Base-by-base conservation (phyloP, 2,888 invertebrate species). In the Villa cingulata region DNA sequence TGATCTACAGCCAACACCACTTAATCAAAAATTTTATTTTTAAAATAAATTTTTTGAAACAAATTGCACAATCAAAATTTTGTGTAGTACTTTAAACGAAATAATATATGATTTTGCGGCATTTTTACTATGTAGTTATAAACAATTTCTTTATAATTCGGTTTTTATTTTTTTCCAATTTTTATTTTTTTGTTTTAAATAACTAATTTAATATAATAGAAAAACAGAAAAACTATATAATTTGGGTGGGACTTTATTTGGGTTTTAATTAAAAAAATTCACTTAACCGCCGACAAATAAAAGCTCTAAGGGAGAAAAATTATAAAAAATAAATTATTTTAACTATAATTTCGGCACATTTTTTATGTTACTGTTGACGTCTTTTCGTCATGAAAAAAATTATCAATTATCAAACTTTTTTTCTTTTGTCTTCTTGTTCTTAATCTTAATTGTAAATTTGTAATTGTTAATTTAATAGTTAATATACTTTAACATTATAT, bases 281-380 rank as follows among this genome's bases (percentile, higher is more conserved):
- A 27, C 19, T 27, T 23, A 37, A 46, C 19, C 34, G 40, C 36
- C 45, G 34, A 45, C 39, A 46, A 46, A 41, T 41, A 41, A 46
- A 46, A 46, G 41, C 37, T 41, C 20, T 39, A 29, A 23, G 40
- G 46, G 45, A 36, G 36, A 42, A 46, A 47, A 37, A 14, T 37
- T 6, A 6, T n/a, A 12, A 63, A 58, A 51, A 45, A 62, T 39
- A 45, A 72, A 44, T 43, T 38, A 48, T 43, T 48, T 48, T 51
- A 51, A 48, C 46, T 46, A 43, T 15, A 44, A 46, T 29, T 46
- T 43, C 27, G 32, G 39, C 50, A 50, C 50, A 50, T 50, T 50
- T 48, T 48, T 41, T 45, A 45, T 45, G 44, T 48, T 45, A 48
- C 50, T 47, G 36, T 43, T 34, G 43, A 34, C 43, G 43, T 43